Conservation (phyloP, 2,888 invertebrate genomes). For the Epirrita christyi region DNA sequence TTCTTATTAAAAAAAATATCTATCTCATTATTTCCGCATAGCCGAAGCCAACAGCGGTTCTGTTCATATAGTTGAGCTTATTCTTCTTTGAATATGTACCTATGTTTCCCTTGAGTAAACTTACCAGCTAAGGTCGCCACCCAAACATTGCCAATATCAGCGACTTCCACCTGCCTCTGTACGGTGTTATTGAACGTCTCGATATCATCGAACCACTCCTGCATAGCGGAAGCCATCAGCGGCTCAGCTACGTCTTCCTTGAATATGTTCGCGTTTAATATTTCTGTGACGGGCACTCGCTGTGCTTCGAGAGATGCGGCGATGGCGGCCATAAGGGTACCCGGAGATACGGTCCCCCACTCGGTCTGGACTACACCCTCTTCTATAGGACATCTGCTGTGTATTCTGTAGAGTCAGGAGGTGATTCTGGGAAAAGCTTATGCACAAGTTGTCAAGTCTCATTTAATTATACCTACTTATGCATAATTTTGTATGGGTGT, state of each 20-base stretch:
- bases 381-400: constrained; percentile 86
- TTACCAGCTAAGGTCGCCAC: constrained; percentile 86
- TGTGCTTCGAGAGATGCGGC: constrained; percentile 86
- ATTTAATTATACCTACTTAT: too few species aligned
- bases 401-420: constrained; percentile 53
- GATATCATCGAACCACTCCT: constrained; percentile 69
- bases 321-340: constrained; percentile 85
- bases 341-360: constrained; percentile 86
- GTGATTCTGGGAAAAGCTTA: too few species aligned
- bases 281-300: constrained; percentile 76
- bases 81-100: too few species aligned
- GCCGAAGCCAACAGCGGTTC: too few species aligned
- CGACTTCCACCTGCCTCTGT: constrained; percentile 45
- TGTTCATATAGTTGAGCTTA: too few species aligned
- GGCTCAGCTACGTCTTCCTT: constrained; percentile 71
- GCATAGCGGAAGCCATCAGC: constrained; percentile 61
- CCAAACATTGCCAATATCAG: constrained; percentile 84
- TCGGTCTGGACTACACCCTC: constrained; percentile 86
- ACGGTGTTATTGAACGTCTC: constrained; percentile 54
- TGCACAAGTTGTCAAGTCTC: too few species aligned
- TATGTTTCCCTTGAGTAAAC: not conserved
- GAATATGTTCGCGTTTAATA: constrained; percentile 70
- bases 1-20: too few species aligned
- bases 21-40: too few species aligned
- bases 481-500: too few species aligned